Percentiles rank a stretch among this genome's conserved stretches.
Evolutionary conservation across 2,888 invertebrate species (phyloP).

Genomic region (Rhagophthalmus giganteus): DNA sequence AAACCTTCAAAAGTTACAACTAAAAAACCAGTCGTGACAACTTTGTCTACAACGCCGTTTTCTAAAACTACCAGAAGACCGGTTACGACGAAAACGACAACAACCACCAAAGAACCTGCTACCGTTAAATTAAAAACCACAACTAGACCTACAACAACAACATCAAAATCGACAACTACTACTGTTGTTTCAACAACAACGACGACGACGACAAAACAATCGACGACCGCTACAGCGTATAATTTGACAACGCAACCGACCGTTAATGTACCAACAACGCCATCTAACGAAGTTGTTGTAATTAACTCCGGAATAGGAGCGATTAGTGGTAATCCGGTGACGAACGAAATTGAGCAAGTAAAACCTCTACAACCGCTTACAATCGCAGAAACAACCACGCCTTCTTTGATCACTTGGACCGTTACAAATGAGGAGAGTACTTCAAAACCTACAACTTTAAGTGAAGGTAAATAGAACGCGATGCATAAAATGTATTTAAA

Average conservation of each 20-base stretch:
- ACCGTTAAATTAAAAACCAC: too few relatives aligned
- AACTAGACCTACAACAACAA: slow-evolving; percentile 15
- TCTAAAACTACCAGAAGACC: slow-evolving; percentile 36
- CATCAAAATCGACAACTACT: slow-evolving; percentile 4
- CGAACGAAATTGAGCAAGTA: slow-evolving; percentile 46
- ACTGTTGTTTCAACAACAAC: slow-evolving; percentile 9
- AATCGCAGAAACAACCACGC: slow-evolving; percentile 36
- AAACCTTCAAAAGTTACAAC: slow-evolving; percentile 46
- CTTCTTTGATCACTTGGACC: slow-evolving; percentile 36
- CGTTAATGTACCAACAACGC: slow-evolving; percentile 32
- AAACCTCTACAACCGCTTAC: slow-evolving; percentile 33
- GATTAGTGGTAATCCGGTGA: slow-evolving; percentile 44
- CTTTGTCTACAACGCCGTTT: slow-evolving; percentile 47
- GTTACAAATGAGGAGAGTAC: slow-evolving; percentile 12
- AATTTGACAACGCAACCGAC: background rate
- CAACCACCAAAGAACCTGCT: slow-evolving; percentile 25
- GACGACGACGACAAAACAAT: slow-evolving; percentile 9
- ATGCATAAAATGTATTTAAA: background rate
- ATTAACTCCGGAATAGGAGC: slow-evolving; percentile 35
- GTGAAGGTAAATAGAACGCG: slow-evolving; percentile 5
- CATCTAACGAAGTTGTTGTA: slow-evolving; percentile 37
- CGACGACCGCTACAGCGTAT: slow-evolving; percentile 11
- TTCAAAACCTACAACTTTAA: slow-evolving; percentile 3
- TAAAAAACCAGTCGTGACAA: slow-evolving; percentile 50
- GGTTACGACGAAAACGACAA: slow-evolving; percentile 33